A percentile compares a stretch with the other conserved stretches of the same genome.
phyloP scores from a whole-genome alignment of 2,797 vertebrate species.

The Tangara arthus region DNA sequence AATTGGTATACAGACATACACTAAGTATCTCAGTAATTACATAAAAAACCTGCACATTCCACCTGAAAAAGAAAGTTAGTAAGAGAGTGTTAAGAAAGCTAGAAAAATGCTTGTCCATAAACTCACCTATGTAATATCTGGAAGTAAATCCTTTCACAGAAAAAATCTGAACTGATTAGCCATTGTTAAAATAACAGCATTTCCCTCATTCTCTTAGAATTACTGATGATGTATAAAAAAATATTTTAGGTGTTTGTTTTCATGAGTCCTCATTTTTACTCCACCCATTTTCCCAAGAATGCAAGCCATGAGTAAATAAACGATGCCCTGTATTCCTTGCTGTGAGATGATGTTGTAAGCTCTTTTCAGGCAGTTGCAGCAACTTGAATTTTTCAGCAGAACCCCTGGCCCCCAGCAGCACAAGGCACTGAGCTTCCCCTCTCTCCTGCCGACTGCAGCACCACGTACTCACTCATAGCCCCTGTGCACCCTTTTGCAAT shows the following conservation, averaged over 20 bases:
- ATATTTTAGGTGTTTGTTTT: background rate
- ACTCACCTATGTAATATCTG: constrained; percentile 43
- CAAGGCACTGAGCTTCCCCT: background rate
- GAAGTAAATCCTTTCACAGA: constrained; percentile 10
- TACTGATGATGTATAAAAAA: background rate
- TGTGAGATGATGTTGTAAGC: background rate
- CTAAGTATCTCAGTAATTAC: background rate
- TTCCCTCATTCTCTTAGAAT: background rate
- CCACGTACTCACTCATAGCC: background rate
- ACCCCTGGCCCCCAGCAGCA: background rate
- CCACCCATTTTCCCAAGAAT: background rate
- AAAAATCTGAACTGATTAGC: background rate
- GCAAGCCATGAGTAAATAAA: background rate
- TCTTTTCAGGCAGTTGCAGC: background rate
- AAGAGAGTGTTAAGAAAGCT: background rate
- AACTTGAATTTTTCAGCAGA: background rate
- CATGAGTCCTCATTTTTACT: background rate
- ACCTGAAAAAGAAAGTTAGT: background rate
- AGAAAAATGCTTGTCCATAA: background rate
- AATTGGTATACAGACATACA: background rate
- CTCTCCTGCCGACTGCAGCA: constrained; percentile 20
- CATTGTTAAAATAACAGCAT: background rate
- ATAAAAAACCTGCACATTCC: background rate
- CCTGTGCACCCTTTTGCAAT: background rate
- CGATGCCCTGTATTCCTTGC: background rate